Percentiles rank a stretch among this genome's conserved stretches.
Conservation (phyloP, 2,113 vertebrate species). For the Pholis gunnellus region DNA sequence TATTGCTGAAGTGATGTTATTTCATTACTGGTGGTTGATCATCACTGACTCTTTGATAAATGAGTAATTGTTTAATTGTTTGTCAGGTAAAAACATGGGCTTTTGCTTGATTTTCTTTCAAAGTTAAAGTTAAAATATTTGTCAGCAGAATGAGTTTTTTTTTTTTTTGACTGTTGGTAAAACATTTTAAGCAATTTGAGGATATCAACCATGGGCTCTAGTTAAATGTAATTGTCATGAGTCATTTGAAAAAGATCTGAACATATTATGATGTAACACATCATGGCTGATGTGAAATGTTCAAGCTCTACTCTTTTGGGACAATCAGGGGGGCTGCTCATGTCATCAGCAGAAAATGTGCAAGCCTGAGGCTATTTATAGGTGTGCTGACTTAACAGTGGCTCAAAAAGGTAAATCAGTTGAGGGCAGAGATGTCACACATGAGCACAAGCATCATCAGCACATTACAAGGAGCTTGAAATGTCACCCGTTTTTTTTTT, state of each 20-base stretch:
- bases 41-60: slow-evolving; percentile 12
- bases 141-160: neutral
- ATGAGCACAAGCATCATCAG: slow-evolving; percentile 19
- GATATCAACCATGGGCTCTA: neutral
- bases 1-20: slow-evolving; percentile 29
- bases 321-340: slow-evolving; percentile 1
- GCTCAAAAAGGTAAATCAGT: slow-evolving; percentile 46
- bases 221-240: neutral
- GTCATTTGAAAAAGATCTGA: neutral
- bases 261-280: neutral
- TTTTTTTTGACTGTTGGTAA: neutral
- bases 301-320: slow-evolving; percentile 1
- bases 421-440: slow-evolving; percentile 42
- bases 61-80: slow-evolving; percentile 11
- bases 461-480: slow-evolving; percentile 11
- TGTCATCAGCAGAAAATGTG: slow-evolving; percentile 43
- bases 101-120: neutral
- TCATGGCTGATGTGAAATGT: neutral
- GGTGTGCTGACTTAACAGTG: slow-evolving; percentile 44
- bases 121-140: neutral
- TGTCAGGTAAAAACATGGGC: neutral
- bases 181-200: neutral
- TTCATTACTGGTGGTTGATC: slow-evolving; percentile 30
- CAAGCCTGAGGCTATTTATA: slow-evolving; percentile 54
- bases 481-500: slow-evolving; percentile 15